Evolutionary conservation across 1,140 invertebrate genomes (phyloP).

Genomic region (Lasaia peninsularis): DNA sequence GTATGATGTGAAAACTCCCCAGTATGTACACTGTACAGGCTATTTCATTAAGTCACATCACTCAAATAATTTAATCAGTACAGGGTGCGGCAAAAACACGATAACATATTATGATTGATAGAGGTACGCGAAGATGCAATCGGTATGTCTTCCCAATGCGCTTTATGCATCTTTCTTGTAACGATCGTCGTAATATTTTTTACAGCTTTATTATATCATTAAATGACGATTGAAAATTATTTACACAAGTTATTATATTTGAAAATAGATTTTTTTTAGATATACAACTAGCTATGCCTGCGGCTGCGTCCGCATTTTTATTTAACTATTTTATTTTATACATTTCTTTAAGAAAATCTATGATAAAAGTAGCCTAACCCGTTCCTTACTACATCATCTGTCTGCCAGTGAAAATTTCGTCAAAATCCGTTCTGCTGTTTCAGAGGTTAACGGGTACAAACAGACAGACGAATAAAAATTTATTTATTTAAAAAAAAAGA

Average conservation of each 20-base stretch:
- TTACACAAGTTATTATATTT: background rate
- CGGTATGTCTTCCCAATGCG: constrained; percentile 24
- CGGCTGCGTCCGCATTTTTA: no score
- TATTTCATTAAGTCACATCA: constrained; percentile 62
- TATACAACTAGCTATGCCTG: no score
- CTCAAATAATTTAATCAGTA: constrained; percentile 68
- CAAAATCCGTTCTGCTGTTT: no score
- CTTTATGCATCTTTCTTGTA: constrained; percentile 17
- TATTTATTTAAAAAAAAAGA: no score
- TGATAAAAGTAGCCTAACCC: no score
- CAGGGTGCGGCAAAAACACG: constrained; percentile 49
- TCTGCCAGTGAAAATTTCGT: no score
- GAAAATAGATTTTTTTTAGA: no score
- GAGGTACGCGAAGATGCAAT: constrained; percentile 48
- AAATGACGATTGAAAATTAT: background rate
- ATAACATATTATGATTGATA: constrained; percentile 66
- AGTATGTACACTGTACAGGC: constrained; percentile 33
- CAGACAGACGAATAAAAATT: no score
- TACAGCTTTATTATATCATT: background rate
- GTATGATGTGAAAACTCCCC: constrained; percentile 26
- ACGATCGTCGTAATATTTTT: constrained; percentile 10
- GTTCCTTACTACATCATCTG: no score
- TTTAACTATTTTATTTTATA: no score
- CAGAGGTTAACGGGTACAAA: no score
- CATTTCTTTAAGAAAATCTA: no score